Percentiles rank a stretch among this genome's conserved stretches.
Evolutionary conservation across 2,888 invertebrate genomes (phyloP).

Genomic region (Phalera bucephala): DNA sequence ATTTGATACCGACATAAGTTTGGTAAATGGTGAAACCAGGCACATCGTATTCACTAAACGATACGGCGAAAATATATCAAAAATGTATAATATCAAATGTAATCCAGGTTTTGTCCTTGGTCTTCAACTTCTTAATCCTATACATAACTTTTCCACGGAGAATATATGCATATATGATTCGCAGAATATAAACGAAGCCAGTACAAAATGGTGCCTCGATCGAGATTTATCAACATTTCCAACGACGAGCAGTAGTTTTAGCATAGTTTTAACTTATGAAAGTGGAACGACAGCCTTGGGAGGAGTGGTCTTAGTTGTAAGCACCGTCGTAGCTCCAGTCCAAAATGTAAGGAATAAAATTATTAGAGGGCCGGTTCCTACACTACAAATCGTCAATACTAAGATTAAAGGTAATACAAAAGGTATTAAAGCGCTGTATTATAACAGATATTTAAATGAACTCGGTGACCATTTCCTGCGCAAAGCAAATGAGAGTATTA

Average conservation of each 20-base stretch:
- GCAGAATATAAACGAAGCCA: conserved; percentile 84
- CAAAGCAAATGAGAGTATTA: conserved; percentile 94
- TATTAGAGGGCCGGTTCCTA: conserved; percentile 91
- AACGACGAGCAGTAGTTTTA: conserved; percentile 92
- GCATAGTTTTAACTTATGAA: conserved; percentile 89
- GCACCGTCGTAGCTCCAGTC: conserved; percentile 87
- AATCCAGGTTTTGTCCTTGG: conserved; percentile 94
- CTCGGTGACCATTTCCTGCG: conserved; percentile 92
- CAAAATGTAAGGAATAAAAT: conserved; percentile 89
- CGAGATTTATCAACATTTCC: conserved; percentile 96
- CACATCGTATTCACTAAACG: conserved; percentile 90
- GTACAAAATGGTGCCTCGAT: conserved; percentile 89
- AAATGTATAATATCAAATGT: conserved; percentile 86
- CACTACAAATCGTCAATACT: conserved; percentile 86
- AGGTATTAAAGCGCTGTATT: conserved; percentile 92
- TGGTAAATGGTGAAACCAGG: conserved; percentile 89
- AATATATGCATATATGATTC: conserved; percentile 91
- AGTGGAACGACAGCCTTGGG: conserved; percentile 92
- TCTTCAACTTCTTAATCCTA: conserved; percentile 94
- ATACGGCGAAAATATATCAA: conserved; percentile 79
- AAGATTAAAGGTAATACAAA: conserved; percentile 91
- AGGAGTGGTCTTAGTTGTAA: conserved; percentile 90
- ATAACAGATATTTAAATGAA: conserved; percentile 94
- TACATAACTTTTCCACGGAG: conserved; percentile 94
- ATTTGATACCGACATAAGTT: conserved; percentile 82